A percentile compares a stretch with the other conserved stretches of the same genome.
phyloP scores from a whole-genome alignment of 2,888 invertebrate genomes.

The Cantharis lateralis region DNA sequence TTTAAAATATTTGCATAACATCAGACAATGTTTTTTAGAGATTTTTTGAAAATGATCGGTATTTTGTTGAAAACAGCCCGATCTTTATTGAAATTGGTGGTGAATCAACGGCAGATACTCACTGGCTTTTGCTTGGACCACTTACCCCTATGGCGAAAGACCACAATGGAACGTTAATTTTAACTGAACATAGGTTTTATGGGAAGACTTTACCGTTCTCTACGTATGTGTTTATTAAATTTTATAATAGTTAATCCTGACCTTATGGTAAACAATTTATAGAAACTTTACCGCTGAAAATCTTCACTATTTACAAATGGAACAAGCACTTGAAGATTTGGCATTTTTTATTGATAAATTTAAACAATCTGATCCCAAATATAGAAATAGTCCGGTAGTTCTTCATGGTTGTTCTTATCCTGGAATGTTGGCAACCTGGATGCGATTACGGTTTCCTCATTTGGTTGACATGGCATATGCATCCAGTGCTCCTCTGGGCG shows the following conservation, averaged over 20 bases:
- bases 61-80: constrained; percentile 59
- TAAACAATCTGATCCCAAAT: neutral
- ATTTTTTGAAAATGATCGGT: constrained; percentile 59
- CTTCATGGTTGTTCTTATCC: constrained; percentile 66
- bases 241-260: neutral
- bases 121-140: constrained; percentile 64
- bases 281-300: constrained; percentile 9
- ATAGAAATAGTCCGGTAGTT: constrained; percentile 34
- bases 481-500: constrained; percentile 60
- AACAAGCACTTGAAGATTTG: constrained; percentile 22
- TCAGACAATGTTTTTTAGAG: constrained; percentile 52
- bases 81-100: constrained; percentile 74
- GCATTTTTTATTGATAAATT: constrained; percentile 20
- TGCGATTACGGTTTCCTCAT: constrained; percentile 63
- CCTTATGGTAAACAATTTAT: neutral
- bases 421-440: constrained; percentile 66
- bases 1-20: neutral
- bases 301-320: constrained; percentile 11
- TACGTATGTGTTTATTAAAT: constrained; percentile 1
- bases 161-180: constrained; percentile 68
- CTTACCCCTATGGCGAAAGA: constrained; percentile 64
- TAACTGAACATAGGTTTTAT: constrained; percentile 83
- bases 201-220: constrained; percentile 71
- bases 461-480: constrained; percentile 63
- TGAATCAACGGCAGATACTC: constrained; percentile 69